Conservation (phyloP, 2,113 vertebrate genomes). For the Hassar affinis region DNA sequence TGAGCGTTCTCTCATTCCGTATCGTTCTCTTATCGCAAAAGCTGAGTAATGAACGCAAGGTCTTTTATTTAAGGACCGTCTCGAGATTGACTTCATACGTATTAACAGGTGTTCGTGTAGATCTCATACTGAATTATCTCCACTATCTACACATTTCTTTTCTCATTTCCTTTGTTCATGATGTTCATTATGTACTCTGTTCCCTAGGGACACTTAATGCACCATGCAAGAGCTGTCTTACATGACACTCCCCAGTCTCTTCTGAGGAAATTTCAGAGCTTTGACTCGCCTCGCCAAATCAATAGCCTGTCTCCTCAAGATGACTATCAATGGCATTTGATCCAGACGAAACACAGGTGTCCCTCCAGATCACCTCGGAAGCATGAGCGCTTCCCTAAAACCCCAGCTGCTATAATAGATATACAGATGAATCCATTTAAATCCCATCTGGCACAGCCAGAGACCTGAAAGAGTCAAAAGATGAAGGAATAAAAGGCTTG, state of each 20-base stretch:
- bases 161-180: slow-evolving; percentile 29
- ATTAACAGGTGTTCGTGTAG: not conserved
- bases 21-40: not conserved
- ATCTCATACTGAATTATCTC: slow-evolving; percentile 2
- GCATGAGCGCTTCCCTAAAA: slow-evolving; percentile 65
- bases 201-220: slow-evolving; percentile 58
- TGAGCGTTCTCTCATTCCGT: not conserved
- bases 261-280: slow-evolving; percentile 71
- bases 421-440: slow-evolving; percentile 74
- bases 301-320: slow-evolving; percentile 74
- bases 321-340: slow-evolving; percentile 76
- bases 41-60: not conserved
- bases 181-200: slow-evolving; percentile 28
- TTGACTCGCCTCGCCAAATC: slow-evolving; percentile 72
- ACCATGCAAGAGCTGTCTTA: slow-evolving; percentile 67
- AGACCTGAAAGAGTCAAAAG: slow-evolving; percentile 62
- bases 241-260: slow-evolving; percentile 69
- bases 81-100: not conserved
- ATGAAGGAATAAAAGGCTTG: slow-evolving; percentile 42
- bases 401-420: slow-evolving; percentile 66
- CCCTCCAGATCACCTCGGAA: slow-evolving; percentile 72
- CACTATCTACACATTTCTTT: slow-evolving; percentile 6
- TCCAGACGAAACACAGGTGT: slow-evolving; percentile 75
- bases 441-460: slow-evolving; percentile 58
- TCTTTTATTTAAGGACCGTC: not conserved